These are phyloP conservation scores for Oostethus manadensis DNA, from an alignment of 2,113 vertebrate species.

Conservation along the genomic window DNA sequence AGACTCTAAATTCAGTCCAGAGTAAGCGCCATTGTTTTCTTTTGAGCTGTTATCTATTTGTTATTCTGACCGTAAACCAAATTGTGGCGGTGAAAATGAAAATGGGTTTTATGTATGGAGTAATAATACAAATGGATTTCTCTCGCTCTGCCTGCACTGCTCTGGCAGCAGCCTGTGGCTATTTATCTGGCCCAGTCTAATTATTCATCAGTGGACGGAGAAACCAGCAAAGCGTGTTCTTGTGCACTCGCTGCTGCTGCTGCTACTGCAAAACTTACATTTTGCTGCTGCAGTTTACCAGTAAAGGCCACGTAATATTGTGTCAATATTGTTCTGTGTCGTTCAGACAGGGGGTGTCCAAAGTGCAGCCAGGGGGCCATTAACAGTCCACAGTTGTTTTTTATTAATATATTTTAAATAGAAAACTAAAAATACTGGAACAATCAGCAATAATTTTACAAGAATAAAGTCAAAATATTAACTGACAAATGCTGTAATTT, in stretches of 20 bases:
- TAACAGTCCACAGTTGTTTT: no score
- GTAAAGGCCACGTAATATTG: no score
- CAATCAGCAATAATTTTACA: no score
- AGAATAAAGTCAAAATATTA: no score
- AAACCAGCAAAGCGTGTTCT: conserved; percentile 47
- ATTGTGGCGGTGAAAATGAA: conserved; percentile 64
- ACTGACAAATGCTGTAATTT: no score
- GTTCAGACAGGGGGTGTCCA: no score
- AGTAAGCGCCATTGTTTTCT: conserved; percentile 53
- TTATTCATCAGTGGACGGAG: conserved; percentile 70
- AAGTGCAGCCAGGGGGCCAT: no score
- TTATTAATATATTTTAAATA: no score
- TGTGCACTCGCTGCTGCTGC: conserved; percentile 45
- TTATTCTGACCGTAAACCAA: conserved; percentile 69
- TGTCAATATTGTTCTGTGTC: no score
- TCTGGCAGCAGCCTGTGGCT: conserved; percentile 46
- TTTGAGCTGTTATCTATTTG: conserved; percentile 64
- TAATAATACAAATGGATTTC: conserved; percentile 76
- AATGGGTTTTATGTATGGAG: conserved; percentile 74
- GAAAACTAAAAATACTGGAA: no score
- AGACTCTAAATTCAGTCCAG: conserved; percentile 35
- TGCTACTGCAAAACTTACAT: no score
- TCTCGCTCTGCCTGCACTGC: conserved; percentile 23
- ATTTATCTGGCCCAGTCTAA: conserved; percentile 70
- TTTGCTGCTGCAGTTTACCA: not conserved